phyloP scores from a whole-genome alignment of 1,140 invertebrate genomes.

The Plectrocnemia conspersa region DNA sequence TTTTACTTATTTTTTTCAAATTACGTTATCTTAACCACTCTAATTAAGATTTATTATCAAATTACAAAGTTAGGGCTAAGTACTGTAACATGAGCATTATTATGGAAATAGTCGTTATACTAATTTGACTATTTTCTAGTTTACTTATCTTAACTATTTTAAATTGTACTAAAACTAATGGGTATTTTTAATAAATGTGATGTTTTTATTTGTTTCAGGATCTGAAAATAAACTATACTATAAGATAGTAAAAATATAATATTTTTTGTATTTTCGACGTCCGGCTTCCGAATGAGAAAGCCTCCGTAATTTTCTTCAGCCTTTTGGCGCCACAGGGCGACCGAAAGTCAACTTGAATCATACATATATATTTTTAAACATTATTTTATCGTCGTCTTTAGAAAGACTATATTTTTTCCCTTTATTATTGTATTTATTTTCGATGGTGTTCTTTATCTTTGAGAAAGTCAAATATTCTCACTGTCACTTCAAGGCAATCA shows the following conservation, averaged over 20 bases:
- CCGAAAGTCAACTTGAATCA: background rate
- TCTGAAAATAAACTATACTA: background rate
- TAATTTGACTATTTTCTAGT: no score
- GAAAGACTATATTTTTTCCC: background rate
- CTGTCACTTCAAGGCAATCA: slow-evolving; percentile 54
- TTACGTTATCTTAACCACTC: no score
- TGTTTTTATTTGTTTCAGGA: slow-evolving; percentile 16
- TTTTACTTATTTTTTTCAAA: no score
- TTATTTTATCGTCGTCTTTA: background rate
- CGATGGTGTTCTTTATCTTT: slow-evolving; percentile 45
- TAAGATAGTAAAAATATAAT: slow-evolving; percentile 6
- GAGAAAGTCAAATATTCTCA: slow-evolving; percentile 47
- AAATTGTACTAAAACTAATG: no score
- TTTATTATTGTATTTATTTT: slow-evolving; percentile 30
- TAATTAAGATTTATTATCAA: no score
- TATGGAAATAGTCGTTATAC: no score
- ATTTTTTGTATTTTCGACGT: background rate
- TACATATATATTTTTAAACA: background rate
- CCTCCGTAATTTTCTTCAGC: slow-evolving; percentile 14
- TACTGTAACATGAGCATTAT: no score
- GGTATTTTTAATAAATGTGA: no score
- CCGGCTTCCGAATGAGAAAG: slow-evolving; percentile 18
- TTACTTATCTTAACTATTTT: no score
- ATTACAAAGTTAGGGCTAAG: no score
- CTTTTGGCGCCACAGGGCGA: slow-evolving; percentile 4